A percentile compares a stretch with the other conserved stretches of the same genome.
phyloP scores from a whole-genome alignment of 2,113 vertebrate species.

The Crotalus horridus region DNA sequence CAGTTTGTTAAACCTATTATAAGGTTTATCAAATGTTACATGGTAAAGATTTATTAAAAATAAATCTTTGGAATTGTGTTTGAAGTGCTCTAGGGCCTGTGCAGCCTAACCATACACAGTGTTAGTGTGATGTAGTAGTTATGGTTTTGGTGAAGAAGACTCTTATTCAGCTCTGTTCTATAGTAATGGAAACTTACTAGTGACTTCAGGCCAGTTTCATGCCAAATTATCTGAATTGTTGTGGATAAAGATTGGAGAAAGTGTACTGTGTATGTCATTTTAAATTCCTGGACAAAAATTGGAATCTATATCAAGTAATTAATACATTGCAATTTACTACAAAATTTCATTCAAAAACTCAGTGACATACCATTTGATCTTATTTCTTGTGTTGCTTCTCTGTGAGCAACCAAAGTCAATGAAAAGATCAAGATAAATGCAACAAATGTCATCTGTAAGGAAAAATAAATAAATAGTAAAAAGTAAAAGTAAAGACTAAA shows the following conservation, averaged over 20 bases:
- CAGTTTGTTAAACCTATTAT: not conserved
- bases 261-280: not conserved
- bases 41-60: not conserved
- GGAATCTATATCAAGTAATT: not conserved
- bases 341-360: not conserved
- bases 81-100: not conserved
- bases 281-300: not conserved
- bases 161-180: not conserved
- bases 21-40: not conserved
- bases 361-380: not conserved
- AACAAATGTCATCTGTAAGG: constrained; percentile 3
- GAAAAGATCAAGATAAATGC: not conserved
- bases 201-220: not conserved
- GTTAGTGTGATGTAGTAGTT: not conserved
- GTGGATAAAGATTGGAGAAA: not conserved
- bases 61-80: not conserved
- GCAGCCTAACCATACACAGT: not conserved
- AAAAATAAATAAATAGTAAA: not conserved
- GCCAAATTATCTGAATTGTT: not conserved
- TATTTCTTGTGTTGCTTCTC: not conserved
- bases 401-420: not conserved
- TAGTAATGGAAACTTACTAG: not conserved
- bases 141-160: not conserved
- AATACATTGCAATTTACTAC: not conserved
- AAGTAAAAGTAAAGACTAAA: not conserved